These are phyloP conservation scores for Caenorhabditis latens DNA, from an alignment of 1,140 invertebrate species.

Conservation along the genomic window DNA sequence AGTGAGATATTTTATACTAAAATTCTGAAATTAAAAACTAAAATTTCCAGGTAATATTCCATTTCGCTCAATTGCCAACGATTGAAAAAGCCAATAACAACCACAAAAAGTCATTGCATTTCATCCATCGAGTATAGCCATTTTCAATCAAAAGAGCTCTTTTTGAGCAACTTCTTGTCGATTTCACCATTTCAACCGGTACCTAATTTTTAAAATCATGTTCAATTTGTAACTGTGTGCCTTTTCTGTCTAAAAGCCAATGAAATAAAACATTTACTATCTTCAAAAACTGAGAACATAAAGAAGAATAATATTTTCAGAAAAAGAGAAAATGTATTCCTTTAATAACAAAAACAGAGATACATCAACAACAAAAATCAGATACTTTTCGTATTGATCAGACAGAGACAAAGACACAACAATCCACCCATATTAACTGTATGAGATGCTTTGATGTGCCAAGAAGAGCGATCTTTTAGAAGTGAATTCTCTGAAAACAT, in stretches of 20 bases:
- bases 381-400: not conserved
- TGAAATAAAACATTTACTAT: not conserved
- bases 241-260: not conserved
- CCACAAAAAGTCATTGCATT: conserved; percentile 28
- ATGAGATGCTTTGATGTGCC: conserved; percentile 7
- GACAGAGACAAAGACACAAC: conserved; percentile 22
- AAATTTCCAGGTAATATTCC: conserved; percentile 39
- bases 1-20: not conserved
- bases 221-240: conserved; percentile 31
- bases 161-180: not conserved
- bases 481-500: conserved; percentile 22
- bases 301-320: not conserved
- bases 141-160: not conserved
- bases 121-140: conserved; percentile 34
- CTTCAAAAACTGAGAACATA: not conserved
- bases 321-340: not conserved
- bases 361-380: not conserved
- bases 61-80: conserved; percentile 17
- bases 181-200: conserved; percentile 9
- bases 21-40: not conserved
- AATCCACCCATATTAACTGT: conserved; percentile 56
- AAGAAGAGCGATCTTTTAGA: conserved; percentile 31
- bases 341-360: not conserved
- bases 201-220: conserved; percentile 7
- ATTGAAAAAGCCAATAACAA: conserved; percentile 34